A percentile compares a stretch with the other conserved stretches of the same genome.
These are phyloP conservation scores for Sarcophaga peregrina DNA, from an alignment of 1,140 invertebrate species.

Conservation along the genomic window DNA sequence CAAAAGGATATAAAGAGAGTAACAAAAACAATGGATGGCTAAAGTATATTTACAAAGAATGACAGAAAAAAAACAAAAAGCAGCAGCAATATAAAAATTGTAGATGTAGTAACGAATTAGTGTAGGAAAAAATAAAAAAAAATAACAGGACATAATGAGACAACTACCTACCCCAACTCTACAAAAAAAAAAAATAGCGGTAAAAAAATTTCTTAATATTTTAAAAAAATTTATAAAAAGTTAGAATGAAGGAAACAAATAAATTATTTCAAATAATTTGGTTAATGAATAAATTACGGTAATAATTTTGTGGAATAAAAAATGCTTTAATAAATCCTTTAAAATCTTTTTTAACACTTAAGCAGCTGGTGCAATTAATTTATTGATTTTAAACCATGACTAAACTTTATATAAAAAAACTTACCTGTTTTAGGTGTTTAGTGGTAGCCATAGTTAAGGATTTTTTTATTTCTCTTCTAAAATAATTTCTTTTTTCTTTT, in stretches of 20 bases:
- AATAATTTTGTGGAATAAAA: too few species aligned
- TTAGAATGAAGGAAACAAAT: not conserved
- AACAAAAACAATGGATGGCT: conserved; percentile 22
- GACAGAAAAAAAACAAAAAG: conserved; percentile 10
- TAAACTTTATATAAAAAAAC: not conserved
- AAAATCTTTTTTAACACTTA: not conserved
- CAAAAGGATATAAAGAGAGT: not conserved
- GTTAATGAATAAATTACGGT: too few species aligned
- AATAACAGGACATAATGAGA: conserved; percentile 13
- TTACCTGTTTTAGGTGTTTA: conserved; percentile 14
- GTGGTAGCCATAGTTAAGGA: conserved; percentile 24
- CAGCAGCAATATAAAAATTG: not conserved
- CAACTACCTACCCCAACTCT: conserved; percentile 19
- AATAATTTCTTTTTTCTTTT: not conserved
- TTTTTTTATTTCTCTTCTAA: not conserved
- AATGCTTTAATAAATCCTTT: not conserved
- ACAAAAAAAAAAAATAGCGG: conserved; percentile 31
- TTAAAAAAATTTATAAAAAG: not conserved
- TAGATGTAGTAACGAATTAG: conserved; percentile 29
- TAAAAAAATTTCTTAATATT: conserved; percentile 8
- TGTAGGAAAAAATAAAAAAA: conserved; percentile 14
- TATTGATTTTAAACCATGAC: conserved; percentile 32
- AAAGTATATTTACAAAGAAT: conserved; percentile 11
- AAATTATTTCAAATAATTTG: too few species aligned
- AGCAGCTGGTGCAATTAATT: conserved; percentile 21